Conservation (phyloP, 2,888 invertebrate genomes). For the Metalampra italica region DNA sequence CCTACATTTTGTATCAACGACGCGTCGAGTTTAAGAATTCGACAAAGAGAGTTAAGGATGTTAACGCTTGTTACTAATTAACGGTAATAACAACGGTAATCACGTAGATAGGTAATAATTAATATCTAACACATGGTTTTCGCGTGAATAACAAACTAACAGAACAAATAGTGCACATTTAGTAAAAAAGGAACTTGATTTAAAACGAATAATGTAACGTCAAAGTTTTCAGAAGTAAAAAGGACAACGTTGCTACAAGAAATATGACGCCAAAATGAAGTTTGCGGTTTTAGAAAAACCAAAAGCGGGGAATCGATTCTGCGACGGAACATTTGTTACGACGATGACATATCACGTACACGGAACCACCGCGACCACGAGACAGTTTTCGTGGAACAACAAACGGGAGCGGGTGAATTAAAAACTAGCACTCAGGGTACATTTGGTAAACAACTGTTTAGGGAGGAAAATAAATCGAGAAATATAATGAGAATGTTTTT, state of each 20-base stretch:
- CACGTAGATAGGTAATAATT: no score
- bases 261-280: conserved; percentile 9
- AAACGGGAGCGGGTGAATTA: conserved; percentile 8
- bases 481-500: no score
- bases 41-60: no score
- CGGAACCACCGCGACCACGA: conserved; percentile 15
- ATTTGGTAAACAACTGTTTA: conserved; percentile 1
- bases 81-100: no score
- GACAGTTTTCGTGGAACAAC: conserved; percentile 15
- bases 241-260: conserved; percentile 4
- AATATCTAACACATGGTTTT: no score
- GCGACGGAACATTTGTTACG: conserved; percentile 17
- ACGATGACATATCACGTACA: conserved; percentile 21
- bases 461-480: background rate
- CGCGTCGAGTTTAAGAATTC: no score
- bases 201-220: background rate
- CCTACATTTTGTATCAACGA: no score
- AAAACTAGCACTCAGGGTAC: conserved; percentile 10
- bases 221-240: conserved; percentile 3
- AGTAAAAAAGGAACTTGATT: no score
- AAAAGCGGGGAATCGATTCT: conserved; percentile 16
- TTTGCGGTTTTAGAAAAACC: conserved; percentile 14
- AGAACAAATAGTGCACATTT: no score
- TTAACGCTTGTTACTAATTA: no score
- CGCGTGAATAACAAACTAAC: no score